These are phyloP conservation scores for Holothuria glaberrima DNA, from an alignment of 35 echinoderm and acorn worm species.

Conservation along the genomic window DNA sequence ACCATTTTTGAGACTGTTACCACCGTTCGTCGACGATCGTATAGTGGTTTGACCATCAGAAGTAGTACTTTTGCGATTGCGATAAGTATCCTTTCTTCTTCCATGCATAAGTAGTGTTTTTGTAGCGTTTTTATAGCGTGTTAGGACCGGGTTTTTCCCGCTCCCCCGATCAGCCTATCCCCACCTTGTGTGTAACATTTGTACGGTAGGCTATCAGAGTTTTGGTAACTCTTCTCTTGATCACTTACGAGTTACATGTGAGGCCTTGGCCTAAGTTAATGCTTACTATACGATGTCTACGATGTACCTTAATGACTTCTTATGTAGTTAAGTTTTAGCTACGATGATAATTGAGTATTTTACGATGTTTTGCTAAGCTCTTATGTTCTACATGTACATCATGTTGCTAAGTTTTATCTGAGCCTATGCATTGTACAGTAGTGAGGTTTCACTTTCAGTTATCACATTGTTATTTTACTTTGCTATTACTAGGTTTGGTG, in stretches of 20 bases:
- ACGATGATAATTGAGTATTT: not conserved
- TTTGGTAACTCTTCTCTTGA: not conserved
- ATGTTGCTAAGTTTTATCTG: not conserved
- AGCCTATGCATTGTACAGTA: not conserved
- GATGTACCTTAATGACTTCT: not conserved
- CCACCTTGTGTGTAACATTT: not conserved
- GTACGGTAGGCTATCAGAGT: constrained; percentile 2
- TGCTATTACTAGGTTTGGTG: not conserved
- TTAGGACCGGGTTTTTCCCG: not conserved
- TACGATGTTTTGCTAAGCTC: not conserved
- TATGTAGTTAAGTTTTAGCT: not conserved
- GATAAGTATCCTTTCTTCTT: not conserved
- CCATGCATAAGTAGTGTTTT: not conserved
- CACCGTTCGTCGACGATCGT: no score
- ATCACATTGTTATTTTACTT: not conserved
- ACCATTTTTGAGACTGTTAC: no score
- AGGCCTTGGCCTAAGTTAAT: constrained; percentile 1
- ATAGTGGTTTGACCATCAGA: no score
- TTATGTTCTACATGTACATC: not conserved
- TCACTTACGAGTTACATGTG: not conserved
- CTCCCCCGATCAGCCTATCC: not conserved
- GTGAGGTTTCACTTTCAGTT: not conserved
- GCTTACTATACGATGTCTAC: not conserved
- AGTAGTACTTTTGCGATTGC: no score
- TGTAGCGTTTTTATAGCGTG: not conserved